phyloP scores from a whole-genome alignment of 2,797 vertebrate genomes.

The Xenopus petersii region DNA sequence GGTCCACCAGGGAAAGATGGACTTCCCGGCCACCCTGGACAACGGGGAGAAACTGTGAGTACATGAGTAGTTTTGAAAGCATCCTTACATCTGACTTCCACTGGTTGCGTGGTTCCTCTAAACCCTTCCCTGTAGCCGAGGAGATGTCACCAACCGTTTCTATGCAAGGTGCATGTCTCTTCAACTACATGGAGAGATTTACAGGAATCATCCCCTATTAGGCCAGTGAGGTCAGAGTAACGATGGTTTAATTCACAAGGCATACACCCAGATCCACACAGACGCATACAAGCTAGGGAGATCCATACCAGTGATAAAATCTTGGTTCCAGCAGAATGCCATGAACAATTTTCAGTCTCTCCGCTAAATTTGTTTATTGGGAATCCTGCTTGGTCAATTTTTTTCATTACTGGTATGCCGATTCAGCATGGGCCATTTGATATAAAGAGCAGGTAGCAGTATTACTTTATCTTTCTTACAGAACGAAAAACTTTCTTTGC shows the following conservation, averaged over 20 bases:
- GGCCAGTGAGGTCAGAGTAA: constrained; percentile 18
- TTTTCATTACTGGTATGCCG: too few relatives aligned
- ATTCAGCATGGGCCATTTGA: too few relatives aligned
- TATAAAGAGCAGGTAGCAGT: too few relatives aligned
- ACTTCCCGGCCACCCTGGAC: constrained; percentile 94
- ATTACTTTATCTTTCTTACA: too few relatives aligned
- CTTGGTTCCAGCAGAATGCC: neutral
- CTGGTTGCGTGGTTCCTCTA: constrained; percentile 20
- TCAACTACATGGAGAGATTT: constrained; percentile 16
- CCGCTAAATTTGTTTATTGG: too few relatives aligned
- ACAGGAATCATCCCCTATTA: constrained; percentile 24
- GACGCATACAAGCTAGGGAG: neutral
- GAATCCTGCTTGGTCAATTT: neutral
- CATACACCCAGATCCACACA: neutral
- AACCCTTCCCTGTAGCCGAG: constrained; percentile 23
- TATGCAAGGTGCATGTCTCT: constrained; percentile 5
- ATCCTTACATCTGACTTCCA: constrained; percentile 4
- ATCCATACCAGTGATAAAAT: neutral
- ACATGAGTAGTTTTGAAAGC: neutral
- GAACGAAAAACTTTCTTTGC: too few relatives aligned
- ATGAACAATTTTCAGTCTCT: too few relatives aligned
- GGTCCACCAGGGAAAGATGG: constrained; percentile 84
- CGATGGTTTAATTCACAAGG: constrained; percentile 21
- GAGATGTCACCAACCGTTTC: constrained; percentile 19
- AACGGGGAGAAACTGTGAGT: constrained; percentile 98